Conservation (phyloP, 2,888 invertebrate genomes). For the Escarpia spicata region DNA sequence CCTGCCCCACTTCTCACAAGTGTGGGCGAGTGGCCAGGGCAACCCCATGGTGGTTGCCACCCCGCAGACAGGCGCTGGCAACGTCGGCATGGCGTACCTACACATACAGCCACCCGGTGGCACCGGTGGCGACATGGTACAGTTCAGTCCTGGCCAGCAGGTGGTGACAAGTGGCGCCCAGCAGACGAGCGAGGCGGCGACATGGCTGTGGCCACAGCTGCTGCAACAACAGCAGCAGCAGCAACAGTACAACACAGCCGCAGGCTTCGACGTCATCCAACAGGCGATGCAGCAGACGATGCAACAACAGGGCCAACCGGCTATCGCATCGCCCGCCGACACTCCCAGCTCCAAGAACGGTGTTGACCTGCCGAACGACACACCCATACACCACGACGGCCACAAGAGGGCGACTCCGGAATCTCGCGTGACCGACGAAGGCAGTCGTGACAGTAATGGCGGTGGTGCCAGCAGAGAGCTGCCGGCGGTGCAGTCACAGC, state of each 20-base stretch:
- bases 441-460: constrained; percentile 19
- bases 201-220: constrained; percentile 25
- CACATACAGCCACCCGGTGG: constrained; percentile 17
- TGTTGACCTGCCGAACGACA: neutral
- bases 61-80: neutral
- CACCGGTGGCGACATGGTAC: neutral
- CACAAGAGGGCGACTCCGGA: constrained; percentile 19
- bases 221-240: constrained; percentile 36
- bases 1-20: constrained; percentile 33
- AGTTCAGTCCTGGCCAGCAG: neutral
- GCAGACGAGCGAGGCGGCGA: constrained; percentile 21
- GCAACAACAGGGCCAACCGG: constrained; percentile 24
- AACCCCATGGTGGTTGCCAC: neutral
- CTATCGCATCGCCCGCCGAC: neutral
- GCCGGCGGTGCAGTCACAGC: neutral
- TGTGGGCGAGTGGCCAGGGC: constrained; percentile 33
- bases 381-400: constrained; percentile 18
- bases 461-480: neutral
- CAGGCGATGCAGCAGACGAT: constrained; percentile 23
- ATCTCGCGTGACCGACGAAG: neutral
- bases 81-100: neutral
- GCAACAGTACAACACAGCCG: constrained; percentile 14
- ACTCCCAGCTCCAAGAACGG: constrained; percentile 25
- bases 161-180: neutral
- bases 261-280: neutral